These are phyloP conservation scores for Gallinago solitaria DNA, from an alignment of 2,797 vertebrate species.

Conservation along the genomic window DNA sequence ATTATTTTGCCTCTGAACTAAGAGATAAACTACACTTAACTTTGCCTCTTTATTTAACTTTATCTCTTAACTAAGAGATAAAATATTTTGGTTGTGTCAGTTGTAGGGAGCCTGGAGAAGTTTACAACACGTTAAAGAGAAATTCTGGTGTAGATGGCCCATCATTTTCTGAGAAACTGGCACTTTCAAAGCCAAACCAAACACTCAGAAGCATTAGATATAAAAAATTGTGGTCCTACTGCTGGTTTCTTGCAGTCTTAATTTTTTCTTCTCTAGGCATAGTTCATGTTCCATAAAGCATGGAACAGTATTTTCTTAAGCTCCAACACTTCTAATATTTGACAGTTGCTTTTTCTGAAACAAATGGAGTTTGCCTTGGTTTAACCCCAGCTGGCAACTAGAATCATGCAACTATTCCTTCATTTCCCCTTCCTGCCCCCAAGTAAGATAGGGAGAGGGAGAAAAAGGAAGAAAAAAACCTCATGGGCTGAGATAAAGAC, in stretches of 20 bases:
- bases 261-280: neutral
- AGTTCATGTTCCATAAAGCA: neutral
- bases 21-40: neutral
- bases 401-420: neutral
- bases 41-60: neutral
- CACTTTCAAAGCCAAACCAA: neutral
- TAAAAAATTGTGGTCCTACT: neutral
- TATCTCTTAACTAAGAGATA: neutral
- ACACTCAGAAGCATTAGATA: neutral
- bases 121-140: neutral
- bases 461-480: neutral
- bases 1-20: neutral
- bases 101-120: neutral
- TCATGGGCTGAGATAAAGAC: neutral
- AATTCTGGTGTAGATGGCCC: neutral
- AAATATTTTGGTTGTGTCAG: neutral
- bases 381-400: neutral
- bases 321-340: neutral
- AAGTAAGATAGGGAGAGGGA: neutral
- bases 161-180: neutral
- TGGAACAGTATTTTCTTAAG: neutral
- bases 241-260: neutral
- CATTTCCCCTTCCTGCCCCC: neutral
- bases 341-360: neutral
- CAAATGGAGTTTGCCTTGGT: neutral